Base-by-base conservation (phyloP, 2,888 invertebrate genomes). In the Rugalucina vietnamica region DNA sequence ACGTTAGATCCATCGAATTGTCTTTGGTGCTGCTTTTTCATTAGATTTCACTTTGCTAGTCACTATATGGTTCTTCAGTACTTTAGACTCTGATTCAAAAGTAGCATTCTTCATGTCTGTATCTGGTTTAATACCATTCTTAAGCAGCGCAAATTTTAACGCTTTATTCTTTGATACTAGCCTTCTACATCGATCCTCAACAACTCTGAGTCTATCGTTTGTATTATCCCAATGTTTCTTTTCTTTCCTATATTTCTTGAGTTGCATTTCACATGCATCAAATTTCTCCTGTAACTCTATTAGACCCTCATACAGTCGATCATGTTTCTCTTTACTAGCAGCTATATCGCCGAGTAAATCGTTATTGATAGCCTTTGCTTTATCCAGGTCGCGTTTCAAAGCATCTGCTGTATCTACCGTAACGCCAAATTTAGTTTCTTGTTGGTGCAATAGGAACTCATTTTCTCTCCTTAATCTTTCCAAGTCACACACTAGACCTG, bases 101-200 rank as follows among this genome's bases (percentile, higher is more conserved):
- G n/a, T n/a, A n/a, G n/a, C n/a, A n/a, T n/a, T n/a, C n/a, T n/a
- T n/a, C n/a, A n/a, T n/a, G n/a, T n/a, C 71, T 1, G 49, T 37
- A 37, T 74, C 76, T 21, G 85, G 85, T 43, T 82, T 71, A n/a
- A 83, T 81, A 34, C 73, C 50, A 39, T 86, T 82, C 21, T 83
- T 75, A 5, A 81, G n/a, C 18, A 87, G 29, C 10, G 72, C 12
- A 2, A 49, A 76, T 24, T 71, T 65, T 24, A 87, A 49, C 12
- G 73, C 54, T 43, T 70, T 60, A 74, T 87, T 84, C 18, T 71
- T 70, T 50, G 78, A 79, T 12, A 65, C 18, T 49, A 87, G 50
- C 65, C 76, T 49, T 37, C 39, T 70, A 49, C 84, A 82, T 27
- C 76, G 50, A 14, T 60, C 57, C 27, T 87, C 82, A 0, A 82